Evolutionary conservation across 2,113 vertebrate species (phyloP).

Genomic region (Leucopternis melanops): DNA sequence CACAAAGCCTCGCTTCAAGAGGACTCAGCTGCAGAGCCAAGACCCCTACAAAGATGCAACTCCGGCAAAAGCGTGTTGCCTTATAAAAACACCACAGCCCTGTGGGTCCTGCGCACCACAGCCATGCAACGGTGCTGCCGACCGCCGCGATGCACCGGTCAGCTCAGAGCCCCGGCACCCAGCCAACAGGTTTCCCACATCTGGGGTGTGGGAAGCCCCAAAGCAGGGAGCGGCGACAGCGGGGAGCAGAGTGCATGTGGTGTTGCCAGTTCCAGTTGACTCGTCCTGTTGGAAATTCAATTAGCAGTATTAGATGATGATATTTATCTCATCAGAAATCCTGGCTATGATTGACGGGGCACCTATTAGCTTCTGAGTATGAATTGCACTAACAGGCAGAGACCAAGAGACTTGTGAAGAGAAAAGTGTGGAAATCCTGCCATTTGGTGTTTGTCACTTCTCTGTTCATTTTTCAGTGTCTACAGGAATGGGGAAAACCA

Average conservation of each 20-base stretch:
- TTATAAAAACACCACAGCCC: not conserved
- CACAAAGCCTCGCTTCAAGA: rapidly evolving
- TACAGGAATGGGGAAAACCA: not conserved
- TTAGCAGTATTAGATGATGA: not conserved
- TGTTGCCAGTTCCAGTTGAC: not conserved
- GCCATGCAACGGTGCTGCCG: rapidly evolving
- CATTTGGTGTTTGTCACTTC: not conserved
- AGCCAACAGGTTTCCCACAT: too few species aligned
- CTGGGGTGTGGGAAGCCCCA: not conserved
- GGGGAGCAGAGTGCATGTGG: not conserved
- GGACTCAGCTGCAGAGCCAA: not conserved
- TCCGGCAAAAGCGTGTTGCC: rapidly evolving
- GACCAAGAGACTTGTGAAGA: not conserved
- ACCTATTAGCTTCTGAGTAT: not conserved
- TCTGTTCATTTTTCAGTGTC: not conserved
- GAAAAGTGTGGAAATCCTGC: not conserved
- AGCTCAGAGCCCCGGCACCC: not conserved
- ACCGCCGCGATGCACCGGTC: not conserved
- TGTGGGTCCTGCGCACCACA: rapidly evolving
- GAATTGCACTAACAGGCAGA: not conserved
- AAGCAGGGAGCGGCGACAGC: not conserved
- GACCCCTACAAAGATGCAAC: not conserved
- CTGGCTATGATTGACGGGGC: not conserved
- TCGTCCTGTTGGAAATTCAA: not conserved
- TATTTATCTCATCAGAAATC: not conserved